phyloP scores from a whole-genome alignment of 64 coral and sea anemone species.

The Actinia equina region DNA sequence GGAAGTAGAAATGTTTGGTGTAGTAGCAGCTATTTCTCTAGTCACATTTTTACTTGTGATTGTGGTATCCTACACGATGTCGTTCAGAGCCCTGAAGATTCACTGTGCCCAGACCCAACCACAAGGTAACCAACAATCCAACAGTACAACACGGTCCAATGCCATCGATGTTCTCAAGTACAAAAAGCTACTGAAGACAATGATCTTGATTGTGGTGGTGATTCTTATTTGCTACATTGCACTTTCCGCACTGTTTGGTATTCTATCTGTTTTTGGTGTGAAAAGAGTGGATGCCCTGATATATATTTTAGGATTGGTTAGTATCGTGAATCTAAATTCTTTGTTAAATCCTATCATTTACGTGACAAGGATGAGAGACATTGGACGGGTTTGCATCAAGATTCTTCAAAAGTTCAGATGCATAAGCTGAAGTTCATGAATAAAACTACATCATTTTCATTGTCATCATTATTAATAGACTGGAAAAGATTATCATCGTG shows the following conservation, averaged over 20 bases:
- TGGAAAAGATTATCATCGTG: no score
- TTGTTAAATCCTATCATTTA: not conserved
- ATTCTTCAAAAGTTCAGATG: not conserved
- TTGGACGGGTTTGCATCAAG: not conserved
- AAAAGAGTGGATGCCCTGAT: not conserved
- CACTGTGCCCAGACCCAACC: not conserved
- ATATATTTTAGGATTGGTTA: not conserved
- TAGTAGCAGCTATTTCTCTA: not conserved
- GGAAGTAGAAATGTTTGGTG: not conserved
- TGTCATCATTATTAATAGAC: no score
- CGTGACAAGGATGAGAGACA: not conserved
- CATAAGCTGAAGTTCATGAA: not conserved
- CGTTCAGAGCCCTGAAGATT: not conserved
- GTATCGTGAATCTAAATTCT: not conserved
- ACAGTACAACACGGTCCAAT: not conserved
- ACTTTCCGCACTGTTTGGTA: not conserved
- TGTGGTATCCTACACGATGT: not conserved
- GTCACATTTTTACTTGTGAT: not conserved
- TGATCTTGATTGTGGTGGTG: not conserved
- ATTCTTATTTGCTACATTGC: not conserved
- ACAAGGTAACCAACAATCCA: not conserved
- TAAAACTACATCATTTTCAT: no score
- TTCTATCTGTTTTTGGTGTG: not conserved
- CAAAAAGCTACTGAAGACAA: constrained; percentile 11
- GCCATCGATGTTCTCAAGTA: not conserved